These are phyloP conservation scores for Danaus plexippus DNA, from an alignment of 1,140 invertebrate genomes.

Conservation along the genomic window DNA sequence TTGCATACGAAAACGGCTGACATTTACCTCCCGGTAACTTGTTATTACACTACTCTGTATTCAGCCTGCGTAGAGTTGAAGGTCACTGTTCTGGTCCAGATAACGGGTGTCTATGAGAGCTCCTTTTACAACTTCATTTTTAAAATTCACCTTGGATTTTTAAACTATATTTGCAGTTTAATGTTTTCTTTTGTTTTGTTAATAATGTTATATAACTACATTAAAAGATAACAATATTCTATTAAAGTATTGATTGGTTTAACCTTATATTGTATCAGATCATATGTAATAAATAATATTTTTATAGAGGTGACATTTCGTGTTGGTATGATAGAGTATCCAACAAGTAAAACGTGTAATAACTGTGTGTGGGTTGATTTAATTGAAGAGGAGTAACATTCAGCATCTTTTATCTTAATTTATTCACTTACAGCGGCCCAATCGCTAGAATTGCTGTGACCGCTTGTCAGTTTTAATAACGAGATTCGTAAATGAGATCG, in stretches of 20 bases:
- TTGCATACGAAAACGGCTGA: conserved; percentile 66
- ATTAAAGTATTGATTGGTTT: too few relatives aligned
- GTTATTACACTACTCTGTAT: conserved; percentile 62
- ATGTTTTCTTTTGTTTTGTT: too few relatives aligned
- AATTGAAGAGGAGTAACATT: conserved; percentile 60
- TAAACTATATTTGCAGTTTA: too few relatives aligned
- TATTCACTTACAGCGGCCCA: conserved; percentile 52
- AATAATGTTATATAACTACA: too few relatives aligned
- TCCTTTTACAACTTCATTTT: conserved; percentile 33
- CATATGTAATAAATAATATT: too few relatives aligned
- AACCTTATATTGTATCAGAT: too few relatives aligned
- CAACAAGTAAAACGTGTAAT: conserved; percentile 58
- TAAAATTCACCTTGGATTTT: too few relatives aligned
- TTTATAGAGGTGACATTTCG: too few relatives aligned
- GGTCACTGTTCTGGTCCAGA: conserved; percentile 55
- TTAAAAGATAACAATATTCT: too few relatives aligned
- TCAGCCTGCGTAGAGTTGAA: conserved; percentile 52
- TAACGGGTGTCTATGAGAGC: conserved; percentile 40
- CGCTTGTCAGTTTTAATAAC: conserved; percentile 61
- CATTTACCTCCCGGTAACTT: conserved; percentile 53
- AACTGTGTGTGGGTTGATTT: conserved; percentile 58
- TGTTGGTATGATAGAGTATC: conserved; percentile 27
- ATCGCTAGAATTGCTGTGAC: conserved; percentile 64
- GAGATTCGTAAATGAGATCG: conserved; percentile 36
- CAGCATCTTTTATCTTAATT: conserved; percentile 64